These are phyloP conservation scores for Xanthia togata DNA, from an alignment of 2,888 invertebrate genomes.

Conservation along the genomic window DNA sequence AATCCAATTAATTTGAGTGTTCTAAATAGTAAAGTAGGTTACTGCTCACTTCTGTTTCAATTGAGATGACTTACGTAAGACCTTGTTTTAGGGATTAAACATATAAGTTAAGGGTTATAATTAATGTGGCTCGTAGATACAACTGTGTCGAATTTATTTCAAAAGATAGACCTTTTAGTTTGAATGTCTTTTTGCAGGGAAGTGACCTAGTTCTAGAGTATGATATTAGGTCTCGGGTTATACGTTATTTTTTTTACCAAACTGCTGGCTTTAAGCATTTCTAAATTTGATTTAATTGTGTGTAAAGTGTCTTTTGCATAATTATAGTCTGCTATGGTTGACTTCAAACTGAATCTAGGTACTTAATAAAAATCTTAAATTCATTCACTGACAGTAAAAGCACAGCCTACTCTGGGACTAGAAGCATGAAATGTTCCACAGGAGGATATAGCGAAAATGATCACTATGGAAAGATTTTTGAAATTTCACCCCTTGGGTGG, in stretches of 20 bases:
- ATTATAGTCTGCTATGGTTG: not conserved
- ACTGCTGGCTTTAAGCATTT: not conserved
- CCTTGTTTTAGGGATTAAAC: slow-evolving; percentile 30
- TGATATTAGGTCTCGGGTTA: not conserved
- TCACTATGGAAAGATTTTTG: not conserved
- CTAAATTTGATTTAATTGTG: not conserved
- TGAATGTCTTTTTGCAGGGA: slow-evolving; percentile 3
- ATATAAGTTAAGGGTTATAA: slow-evolving; percentile 50
- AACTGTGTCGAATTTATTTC: slow-evolving; percentile 35
- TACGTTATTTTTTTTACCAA: slow-evolving; percentile 8
- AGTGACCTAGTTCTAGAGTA: slow-evolving; percentile 32
- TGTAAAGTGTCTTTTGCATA: not conserved
- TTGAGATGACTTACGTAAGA: slow-evolving; percentile 23
- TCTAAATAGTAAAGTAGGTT: slow-evolving; percentile 26
- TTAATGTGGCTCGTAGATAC: slow-evolving; percentile 29
- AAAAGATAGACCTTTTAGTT: slow-evolving; percentile 51
- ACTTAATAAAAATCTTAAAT: not conserved
- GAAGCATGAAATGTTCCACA: not conserved
- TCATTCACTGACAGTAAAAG: not conserved
- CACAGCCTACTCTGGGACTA: not conserved
- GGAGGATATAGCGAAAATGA: not conserved
- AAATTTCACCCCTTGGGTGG: not conserved
- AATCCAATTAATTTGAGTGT: not conserved
- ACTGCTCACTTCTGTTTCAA: slow-evolving; percentile 9
- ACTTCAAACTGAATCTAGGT: not conserved